Evolutionary conservation across 1,140 invertebrate species (phyloP), one percentile per base, ranked within the genome.

Genomic region (Drosophila nasuta): DNA sequence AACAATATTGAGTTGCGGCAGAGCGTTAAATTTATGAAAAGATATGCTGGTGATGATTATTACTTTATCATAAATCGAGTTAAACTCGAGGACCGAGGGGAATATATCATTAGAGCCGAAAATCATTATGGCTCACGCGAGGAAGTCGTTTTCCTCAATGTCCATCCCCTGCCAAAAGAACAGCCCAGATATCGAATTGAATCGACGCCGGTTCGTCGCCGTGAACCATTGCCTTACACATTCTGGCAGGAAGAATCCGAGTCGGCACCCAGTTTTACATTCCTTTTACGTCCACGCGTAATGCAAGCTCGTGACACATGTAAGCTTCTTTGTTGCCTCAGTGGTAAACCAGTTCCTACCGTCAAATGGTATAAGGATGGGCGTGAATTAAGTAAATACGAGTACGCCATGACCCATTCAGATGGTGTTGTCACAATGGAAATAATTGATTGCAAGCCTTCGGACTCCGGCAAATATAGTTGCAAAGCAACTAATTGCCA

Each of bases 11-110:
- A 99, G 87, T 93, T 99, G n/a, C 95, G 96, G 60, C 99, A 99
- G 93, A 99, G 98, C 79, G 98, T 99, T 25, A 99, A 99, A 93
- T 99, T 98, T 93, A 99, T 99, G 98, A 99, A 99, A 94, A 95
- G 98, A 77, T 99, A 99, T 91, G 94, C 95, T 33, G 97, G 97
- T 41, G 98, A 99, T 77, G 98, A 99, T 92, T 99, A 98, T 92
- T 98, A 98, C 83, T 98, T 99, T 91, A 96, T 99, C 49, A 99
- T 99, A 72, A 99, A 99, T 93, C 95, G 99, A 80, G 96, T 97
- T 6, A 99, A 98, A 93, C 93, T 98, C 64, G 97, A 98, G 76
- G 98, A 99, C 92, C 95, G 98, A 91, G 99, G 99, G 83, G 98
- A 99, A 92, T 99, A 99, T 92, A 96, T 98, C 62, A 99, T 99